Percentiles rank a stretch among this genome's conserved stretches.
phyloP scores from a whole-genome alignment of 2,888 invertebrate species.

The Bombyx huttoni region DNA sequence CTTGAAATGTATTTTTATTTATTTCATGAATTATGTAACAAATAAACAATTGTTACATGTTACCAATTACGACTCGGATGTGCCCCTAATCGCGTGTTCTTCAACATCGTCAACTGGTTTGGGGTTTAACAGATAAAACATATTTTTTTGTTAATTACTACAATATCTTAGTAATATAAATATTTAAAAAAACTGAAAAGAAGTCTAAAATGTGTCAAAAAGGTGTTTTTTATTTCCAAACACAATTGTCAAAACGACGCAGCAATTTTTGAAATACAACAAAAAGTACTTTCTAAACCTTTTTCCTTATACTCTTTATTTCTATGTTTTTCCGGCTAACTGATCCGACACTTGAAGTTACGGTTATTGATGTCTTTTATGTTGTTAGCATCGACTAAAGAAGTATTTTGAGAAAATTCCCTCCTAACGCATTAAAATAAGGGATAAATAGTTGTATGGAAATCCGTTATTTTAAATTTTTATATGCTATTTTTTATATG shows the following conservation, averaged over 20 bases:
- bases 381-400: too few species aligned
- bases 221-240: not conserved
- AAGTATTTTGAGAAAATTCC: too few species aligned
- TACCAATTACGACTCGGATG: conserved; percentile 33
- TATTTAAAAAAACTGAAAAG: not conserved
- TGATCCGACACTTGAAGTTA: too few species aligned
- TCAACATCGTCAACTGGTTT: conserved; percentile 19
- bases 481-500: too few species aligned
- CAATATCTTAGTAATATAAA: not conserved
- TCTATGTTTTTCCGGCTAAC: too few species aligned
- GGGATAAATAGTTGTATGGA: too few species aligned
- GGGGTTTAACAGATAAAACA: conserved; percentile 18
- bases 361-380: too few species aligned
- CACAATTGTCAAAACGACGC: not conserved
- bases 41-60: conserved; percentile 4
- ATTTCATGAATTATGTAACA: not conserved
- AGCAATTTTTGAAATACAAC: too few species aligned
- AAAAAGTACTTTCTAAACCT: too few species aligned
- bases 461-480: too few species aligned
- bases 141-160: conserved; percentile 17
- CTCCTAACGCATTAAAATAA: too few species aligned
- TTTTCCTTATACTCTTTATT: too few species aligned
- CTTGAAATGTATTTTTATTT: not conserved
- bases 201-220: not conserved
- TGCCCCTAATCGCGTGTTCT: conserved; percentile 35